These are phyloP conservation scores for Ivindomyrus marchei DNA, from an alignment of 2,113 vertebrate species.

Conservation along the genomic window DNA sequence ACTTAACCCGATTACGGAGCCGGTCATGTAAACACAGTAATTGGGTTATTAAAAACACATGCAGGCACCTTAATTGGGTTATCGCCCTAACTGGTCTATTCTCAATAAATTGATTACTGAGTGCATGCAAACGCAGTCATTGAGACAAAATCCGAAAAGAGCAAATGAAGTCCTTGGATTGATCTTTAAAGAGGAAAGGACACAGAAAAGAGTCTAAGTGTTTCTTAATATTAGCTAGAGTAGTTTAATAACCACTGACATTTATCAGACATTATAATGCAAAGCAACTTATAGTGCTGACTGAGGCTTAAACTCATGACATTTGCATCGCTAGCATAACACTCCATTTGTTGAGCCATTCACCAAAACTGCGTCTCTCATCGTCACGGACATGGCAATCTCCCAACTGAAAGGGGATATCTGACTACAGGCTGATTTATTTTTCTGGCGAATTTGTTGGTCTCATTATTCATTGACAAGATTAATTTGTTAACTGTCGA, in stretches of 20 bases:
- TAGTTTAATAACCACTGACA: neutral
- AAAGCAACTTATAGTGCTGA: neutral
- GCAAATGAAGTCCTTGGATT: neutral
- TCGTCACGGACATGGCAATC: neutral
- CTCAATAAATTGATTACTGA: neutral
- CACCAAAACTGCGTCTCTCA: neutral
- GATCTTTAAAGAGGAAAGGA: neutral
- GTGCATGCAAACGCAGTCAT: neutral
- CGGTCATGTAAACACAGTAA: neutral
- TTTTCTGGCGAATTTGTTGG: neutral
- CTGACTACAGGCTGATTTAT: neutral
- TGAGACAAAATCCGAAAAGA: neutral
- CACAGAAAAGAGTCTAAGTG: neutral
- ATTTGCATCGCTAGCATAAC: neutral
- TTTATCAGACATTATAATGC: neutral
- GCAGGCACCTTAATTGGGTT: neutral
- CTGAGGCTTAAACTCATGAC: neutral
- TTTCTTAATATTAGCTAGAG: neutral
- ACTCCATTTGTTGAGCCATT: neutral
- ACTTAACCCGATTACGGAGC: neutral
- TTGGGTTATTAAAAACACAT: neutral
- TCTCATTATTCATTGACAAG: neutral
- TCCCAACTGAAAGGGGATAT: neutral
- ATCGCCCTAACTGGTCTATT: neutral
- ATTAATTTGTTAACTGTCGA: neutral